These are phyloP conservation scores for Cassiopea andromeda DNA, from an alignment of 30 jellyfish, hydroid and myxozoan species.

Conservation along the genomic window DNA sequence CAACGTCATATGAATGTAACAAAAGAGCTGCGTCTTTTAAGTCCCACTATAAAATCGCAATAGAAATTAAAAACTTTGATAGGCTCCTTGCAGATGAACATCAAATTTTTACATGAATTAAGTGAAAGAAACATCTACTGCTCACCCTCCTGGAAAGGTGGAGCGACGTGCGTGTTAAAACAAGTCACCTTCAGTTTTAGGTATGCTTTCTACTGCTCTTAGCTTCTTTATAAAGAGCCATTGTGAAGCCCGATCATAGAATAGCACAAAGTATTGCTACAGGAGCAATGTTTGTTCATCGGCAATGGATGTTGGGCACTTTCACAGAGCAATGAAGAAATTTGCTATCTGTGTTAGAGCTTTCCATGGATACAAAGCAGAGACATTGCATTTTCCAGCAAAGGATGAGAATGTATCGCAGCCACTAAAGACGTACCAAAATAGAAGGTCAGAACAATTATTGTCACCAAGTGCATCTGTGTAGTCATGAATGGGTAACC, in stretches of 20 bases:
- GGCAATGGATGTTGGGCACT: background rate
- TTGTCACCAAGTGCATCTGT: background rate
- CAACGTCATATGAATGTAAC: too few relatives aligned
- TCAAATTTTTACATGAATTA: too few relatives aligned
- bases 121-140: too few relatives aligned
- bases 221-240: too few relatives aligned
- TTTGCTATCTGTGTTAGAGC: constrained; percentile 13
- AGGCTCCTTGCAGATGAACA: too few relatives aligned
- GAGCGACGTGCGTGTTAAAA: too few relatives aligned
- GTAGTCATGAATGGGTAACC: background rate
- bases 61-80: too few relatives aligned
- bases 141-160: too few relatives aligned
- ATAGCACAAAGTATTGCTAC: background rate
- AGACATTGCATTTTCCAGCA: background rate
- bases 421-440: background rate
- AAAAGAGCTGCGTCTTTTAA: too few relatives aligned
- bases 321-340: background rate
- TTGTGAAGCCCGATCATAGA: background rate
- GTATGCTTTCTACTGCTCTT: too few relatives aligned
- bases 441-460: background rate
- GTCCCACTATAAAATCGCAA: too few relatives aligned
- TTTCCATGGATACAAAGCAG: background rate
- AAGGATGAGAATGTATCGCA: background rate
- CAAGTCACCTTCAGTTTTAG: too few relatives aligned
- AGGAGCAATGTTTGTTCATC: background rate